phyloP scores from a whole-genome alignment of 2,113 vertebrate species.

The Chionodraco myersi region DNA sequence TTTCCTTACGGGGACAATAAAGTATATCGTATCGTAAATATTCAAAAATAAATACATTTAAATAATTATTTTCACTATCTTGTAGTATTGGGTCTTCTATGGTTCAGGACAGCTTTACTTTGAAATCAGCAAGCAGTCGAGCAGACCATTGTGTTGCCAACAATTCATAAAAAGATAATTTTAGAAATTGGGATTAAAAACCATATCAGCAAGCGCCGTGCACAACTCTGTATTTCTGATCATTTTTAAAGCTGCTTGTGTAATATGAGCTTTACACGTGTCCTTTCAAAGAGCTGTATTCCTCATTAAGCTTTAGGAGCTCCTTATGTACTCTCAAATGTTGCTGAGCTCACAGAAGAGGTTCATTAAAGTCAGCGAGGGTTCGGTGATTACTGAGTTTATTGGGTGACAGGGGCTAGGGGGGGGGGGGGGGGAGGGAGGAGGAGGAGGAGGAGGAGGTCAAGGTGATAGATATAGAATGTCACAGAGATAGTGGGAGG shows the following conservation, averaged over 20 bases:
- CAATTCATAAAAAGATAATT: no score
- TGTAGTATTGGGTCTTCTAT: neutral
- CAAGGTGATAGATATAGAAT: neutral
- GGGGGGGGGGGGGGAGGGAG: no score
- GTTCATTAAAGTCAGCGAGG: conserved; percentile 30
- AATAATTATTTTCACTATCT: no score
- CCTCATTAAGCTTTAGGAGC: conserved; percentile 2
- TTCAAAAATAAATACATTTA: no score
- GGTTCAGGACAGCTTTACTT: neutral
- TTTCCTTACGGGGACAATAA: no score
- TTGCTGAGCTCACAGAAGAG: conserved; percentile 28
- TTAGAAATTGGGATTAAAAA: no score
- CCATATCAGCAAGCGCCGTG: no score
- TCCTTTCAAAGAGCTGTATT: neutral
- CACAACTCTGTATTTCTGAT: no score
- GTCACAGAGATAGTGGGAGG: neutral
- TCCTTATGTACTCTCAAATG: conserved; percentile 2
- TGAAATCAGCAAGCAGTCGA: neutral
- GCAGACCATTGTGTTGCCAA: neutral
- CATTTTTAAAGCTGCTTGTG: no score
- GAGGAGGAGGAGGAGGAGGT: neutral
- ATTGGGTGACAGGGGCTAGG: neutral
- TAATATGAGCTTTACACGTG: no score
- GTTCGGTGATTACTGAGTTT: conserved; percentile 6
- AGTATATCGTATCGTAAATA: no score